Percentiles rank a stretch among this genome's conserved stretches.
phyloP scores from a whole-genome alignment of 1,140 invertebrate species.

The Akabosia matsudoensis region DNA sequence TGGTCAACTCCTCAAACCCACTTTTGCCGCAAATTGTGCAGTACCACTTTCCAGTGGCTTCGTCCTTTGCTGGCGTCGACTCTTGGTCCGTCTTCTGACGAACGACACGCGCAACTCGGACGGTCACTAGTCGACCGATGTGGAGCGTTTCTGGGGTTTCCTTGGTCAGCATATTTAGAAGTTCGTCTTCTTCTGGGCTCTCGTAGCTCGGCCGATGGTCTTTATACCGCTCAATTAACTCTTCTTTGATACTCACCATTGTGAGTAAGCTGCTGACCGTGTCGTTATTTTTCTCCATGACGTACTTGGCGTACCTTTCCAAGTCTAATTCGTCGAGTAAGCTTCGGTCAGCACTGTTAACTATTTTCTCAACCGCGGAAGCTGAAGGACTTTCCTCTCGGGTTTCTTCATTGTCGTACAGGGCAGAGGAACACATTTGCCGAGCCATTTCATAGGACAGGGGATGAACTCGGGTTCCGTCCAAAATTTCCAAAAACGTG shows the following conservation, averaged over 20 bases:
- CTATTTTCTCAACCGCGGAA: slow-evolving; percentile 91
- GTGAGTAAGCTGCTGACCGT: slow-evolving; percentile 55
- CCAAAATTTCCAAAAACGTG: slow-evolving; percentile 89
- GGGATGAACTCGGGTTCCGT: slow-evolving; percentile 95
- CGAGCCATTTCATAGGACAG: slow-evolving; percentile 98
- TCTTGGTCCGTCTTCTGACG: slow-evolving; percentile 88
- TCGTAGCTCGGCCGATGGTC: slow-evolving; percentile 79
- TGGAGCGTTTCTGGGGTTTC: slow-evolving; percentile 93
- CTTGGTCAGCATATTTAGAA: slow-evolving; percentile 93
- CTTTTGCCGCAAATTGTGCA: slow-evolving; percentile 95
- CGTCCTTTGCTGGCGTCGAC: slow-evolving; percentile 89
- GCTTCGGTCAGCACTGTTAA: slow-evolving; percentile 83
- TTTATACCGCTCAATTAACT: slow-evolving; percentile 92
- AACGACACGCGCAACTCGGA: slow-evolving; percentile 70
- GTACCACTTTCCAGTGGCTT: slow-evolving; percentile 90
- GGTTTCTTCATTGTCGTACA: slow-evolving; percentile 97
- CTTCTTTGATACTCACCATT: slow-evolving; percentile 92
- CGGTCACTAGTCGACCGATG: slow-evolving; percentile 79
- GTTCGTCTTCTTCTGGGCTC: slow-evolving; percentile 74
- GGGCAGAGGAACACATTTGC: slow-evolving; percentile 98
- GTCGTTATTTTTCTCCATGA: slow-evolving; percentile 84
- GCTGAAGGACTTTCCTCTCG: too few species aligned
- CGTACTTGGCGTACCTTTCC: slow-evolving; percentile 95
- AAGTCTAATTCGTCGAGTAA: slow-evolving; percentile 93
- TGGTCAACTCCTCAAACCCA: slow-evolving; percentile 88